Evolutionary conservation across 2,113 vertebrate species (phyloP).

Genomic region (Gorsachius goisagi): DNA sequence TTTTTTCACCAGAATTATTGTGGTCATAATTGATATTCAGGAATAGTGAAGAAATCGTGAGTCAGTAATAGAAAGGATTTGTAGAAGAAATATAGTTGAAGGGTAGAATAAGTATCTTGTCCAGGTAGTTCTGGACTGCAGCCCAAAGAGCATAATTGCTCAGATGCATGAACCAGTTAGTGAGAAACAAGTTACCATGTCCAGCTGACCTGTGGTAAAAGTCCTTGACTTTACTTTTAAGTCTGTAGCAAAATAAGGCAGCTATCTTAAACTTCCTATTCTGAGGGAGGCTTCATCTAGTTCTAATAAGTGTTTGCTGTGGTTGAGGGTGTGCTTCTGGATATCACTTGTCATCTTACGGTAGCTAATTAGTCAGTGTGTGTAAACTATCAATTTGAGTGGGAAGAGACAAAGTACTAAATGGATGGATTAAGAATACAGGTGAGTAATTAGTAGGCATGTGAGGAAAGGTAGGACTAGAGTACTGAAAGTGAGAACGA

Average conservation of each 20-base stretch:
- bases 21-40: neutral
- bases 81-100: neutral
- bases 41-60: neutral
- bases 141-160: neutral
- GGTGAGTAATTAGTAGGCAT: neutral
- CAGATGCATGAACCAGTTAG: neutral
- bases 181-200: fast-evolving
- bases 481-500: neutral
- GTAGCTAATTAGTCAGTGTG: neutral
- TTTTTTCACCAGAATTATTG: neutral
- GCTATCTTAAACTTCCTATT: neutral
- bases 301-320: neutral
- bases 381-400: conserved; percentile 8
- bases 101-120: neutral
- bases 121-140: neutral
- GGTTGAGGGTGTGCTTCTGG: neutral
- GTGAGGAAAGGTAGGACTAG: neutral
- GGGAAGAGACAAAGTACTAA: conserved; percentile 2
- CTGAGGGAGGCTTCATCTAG: neutral
- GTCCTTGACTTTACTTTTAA: neutral
- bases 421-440: neutral
- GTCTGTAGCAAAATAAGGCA: neutral
- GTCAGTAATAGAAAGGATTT: neutral
- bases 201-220: neutral
- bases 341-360: neutral